Evolutionary conservation across 2,888 invertebrate species (phyloP), one percentile per base, ranked within the genome.

Genomic region (Petrolisthes manimaculis): DNA sequence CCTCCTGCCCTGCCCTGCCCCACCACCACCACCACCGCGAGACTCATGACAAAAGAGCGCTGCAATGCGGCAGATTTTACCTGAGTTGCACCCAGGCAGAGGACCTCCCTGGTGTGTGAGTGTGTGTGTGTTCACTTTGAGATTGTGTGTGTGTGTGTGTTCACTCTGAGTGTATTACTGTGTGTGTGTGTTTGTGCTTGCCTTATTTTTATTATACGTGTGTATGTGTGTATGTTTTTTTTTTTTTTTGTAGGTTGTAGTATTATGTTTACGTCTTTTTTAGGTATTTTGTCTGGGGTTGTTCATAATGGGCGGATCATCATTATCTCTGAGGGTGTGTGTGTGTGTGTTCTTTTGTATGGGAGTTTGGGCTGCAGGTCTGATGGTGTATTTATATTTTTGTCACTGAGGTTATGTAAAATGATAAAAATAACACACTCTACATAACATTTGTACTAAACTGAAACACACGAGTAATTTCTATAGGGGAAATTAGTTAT

Each of bases 1-100:
- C 61, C 18, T 18, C 9, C 61, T 18, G 18, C 61, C 61, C 9
- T 18, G 12, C 61, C 61, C 18, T 18, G 12, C 61, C 61, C 61
- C 61, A 61, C 61, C 61, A 61, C 61, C 61, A 61, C 61, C 12
- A 18, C 61, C 12, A 18, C 61, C 61, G 61, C 18, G 61, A 61
- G 18, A 18, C 61, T 71, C n/a, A 71, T 71, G 71, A 71, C 71
- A 71, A 71, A 71, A 71, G 71, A 71, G 71, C 6, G 71, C 71
- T 71, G 71, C 71, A 71, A 71, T 71, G 71, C 71, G 71, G 71
- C 71, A 71, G 71, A 71, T 12, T 71, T 61, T 71, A 71, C 71
- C 71, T 71, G 71, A 12, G 18, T 71, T 21, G 21, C 71, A 9
- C 18, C 37, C 37, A 37, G 37, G 37, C 37, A 37, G 37, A 37